Evolutionary conservation across 2,797 vertebrate genomes (phyloP).

Genomic region (Halcyon leucocephala): DNA sequence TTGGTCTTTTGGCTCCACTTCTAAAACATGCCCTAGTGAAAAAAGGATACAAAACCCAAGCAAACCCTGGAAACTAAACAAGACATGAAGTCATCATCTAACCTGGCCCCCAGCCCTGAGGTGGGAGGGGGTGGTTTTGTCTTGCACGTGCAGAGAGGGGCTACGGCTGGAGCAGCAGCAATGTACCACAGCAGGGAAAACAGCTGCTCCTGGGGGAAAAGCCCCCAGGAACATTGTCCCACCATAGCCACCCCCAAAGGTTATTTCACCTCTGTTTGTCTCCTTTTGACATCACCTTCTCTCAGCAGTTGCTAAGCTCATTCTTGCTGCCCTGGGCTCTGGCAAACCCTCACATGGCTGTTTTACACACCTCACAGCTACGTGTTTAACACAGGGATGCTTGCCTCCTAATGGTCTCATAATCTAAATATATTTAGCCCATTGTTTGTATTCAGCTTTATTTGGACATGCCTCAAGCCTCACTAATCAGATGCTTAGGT

Average conservation of each 20-base stretch:
- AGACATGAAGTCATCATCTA: not conserved
- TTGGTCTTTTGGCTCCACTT: not conserved
- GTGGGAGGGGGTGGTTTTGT: not conserved
- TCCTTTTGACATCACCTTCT: not conserved
- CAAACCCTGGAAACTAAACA: not conserved
- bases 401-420: not conserved
- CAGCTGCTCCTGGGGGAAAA: not conserved
- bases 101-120: not conserved
- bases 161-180: not conserved
- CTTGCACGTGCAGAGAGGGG: fast-evolving
- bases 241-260: not conserved
- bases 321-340: not conserved
- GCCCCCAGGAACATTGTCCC: not conserved
- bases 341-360: not conserved
- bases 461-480: not conserved
- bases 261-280: too few species aligned
- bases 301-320: not conserved
- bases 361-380: not conserved
- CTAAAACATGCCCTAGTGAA: not conserved
- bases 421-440: not conserved
- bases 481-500: fast-evolving
- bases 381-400: not conserved
- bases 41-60: not conserved
- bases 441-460: not conserved
- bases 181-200: not conserved